These are phyloP conservation scores for Zapus hudsonius DNA, from an alignment of 2,113 vertebrate genomes.

Conservation along the genomic window DNA sequence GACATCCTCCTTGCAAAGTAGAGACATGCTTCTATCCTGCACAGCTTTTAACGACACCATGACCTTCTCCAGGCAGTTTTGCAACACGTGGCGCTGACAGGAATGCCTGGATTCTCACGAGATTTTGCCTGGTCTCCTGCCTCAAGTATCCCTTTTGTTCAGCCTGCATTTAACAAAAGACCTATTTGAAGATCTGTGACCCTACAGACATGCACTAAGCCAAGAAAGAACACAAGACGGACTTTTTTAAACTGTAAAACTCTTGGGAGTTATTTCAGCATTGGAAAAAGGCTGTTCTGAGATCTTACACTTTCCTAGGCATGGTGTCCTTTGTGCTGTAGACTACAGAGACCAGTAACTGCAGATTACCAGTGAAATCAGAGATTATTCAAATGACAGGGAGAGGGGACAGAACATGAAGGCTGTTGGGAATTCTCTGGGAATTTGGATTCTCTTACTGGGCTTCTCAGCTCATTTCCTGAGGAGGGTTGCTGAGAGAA, in stretches of 20 bases:
- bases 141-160: not conserved
- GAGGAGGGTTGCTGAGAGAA: not conserved
- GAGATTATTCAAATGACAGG: not conserved
- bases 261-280: not conserved
- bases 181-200: not conserved
- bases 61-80: not conserved
- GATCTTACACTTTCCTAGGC: not conserved
- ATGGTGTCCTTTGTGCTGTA: not conserved
- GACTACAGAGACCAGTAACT: not conserved
- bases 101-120: not conserved
- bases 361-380: not conserved
- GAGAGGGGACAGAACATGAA: not conserved
- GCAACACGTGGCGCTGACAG: not conserved
- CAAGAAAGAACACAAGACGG: not conserved
- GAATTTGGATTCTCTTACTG: not conserved
- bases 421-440: not conserved
- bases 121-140: not conserved
- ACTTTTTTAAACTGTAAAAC: not conserved
- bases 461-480: constrained; percentile 37
- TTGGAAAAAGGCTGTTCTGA: not conserved
- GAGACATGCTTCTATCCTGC: not conserved
- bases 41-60: not conserved
- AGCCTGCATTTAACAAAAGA: not conserved
- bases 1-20: not conserved
- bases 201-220: not conserved